Base-by-base conservation (phyloP, 2,888 invertebrate species). In the Megalurothrips usitatus region DNA sequence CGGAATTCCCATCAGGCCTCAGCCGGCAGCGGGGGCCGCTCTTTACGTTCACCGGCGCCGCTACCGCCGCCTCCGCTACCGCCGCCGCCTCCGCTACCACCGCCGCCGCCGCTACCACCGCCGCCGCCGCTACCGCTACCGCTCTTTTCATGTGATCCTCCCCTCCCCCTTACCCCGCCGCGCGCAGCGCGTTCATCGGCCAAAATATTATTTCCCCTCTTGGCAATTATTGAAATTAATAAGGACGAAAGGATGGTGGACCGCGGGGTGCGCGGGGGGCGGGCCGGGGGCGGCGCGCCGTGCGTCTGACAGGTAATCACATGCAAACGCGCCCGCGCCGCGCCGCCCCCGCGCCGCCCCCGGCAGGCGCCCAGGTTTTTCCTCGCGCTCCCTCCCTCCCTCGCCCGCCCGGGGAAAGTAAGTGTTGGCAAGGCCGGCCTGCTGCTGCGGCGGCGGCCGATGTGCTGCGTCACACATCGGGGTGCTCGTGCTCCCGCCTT, bases 281-380 rank as follows among this genome's bases (percentile, higher is more conserved):
- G 79, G 80, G 79, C 58, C 79, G 52, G 80, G 81, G 23, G 68
- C 23, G 9, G 68, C 12, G 68, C 23, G 8, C 26, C 23, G 43
- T 79, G 84, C 68, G 23, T 26, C 68, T 75, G 68, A 75, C 68
- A 75, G 68, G 68, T 75, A 75, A 75, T 75, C 68, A 75, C 68
- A 75, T 26, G 12, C 26, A 75, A 75, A 23, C 68, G 12, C 68
- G 34, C 75, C 80, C 80, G 23, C 80, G 81, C 79, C 34, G 79
- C 81, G 81, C 81, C 63, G 80, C 79, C 0, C 58, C 58, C 14
- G 52, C 52, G 6, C 52, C 14, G 52, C 52, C 19, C 52, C 14
- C 17, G 14, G 14, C 34, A 43, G 3, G 3, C 34, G 34, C 34
- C 34, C 19, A 19, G 68, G 68, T n/a, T 1, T n/a, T 9, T 14